Percentiles rank a stretch among this genome's conserved stretches.
Conservation (phyloP, 1,140 invertebrate species). For the Neomicropteryx cornuta region DNA sequence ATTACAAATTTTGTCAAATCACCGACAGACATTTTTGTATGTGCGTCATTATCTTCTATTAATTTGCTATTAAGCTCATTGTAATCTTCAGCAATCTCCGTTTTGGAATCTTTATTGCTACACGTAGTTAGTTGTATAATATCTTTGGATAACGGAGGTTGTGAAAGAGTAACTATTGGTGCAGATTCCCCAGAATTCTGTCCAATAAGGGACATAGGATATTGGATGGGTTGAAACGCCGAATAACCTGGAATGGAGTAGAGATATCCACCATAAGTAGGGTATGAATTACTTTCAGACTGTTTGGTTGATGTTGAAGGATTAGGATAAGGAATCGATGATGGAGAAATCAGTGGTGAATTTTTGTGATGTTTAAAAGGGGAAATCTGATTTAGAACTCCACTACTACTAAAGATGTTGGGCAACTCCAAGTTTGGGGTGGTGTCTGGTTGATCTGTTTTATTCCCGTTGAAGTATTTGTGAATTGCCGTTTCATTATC, state of each 20-base stretch:
- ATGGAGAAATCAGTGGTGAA: constrained; percentile 32
- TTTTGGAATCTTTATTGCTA: constrained; percentile 6
- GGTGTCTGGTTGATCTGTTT: too few relatives aligned
- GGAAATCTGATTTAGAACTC: neutral
- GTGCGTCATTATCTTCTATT: constrained; percentile 12
- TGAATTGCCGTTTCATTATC: too few relatives aligned
- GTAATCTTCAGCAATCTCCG: neutral
- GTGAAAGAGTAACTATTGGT: neutral
- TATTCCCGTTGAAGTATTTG: too few relatives aligned
- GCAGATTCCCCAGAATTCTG: constrained; percentile 17
- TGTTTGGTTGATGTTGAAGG: constrained; percentile 29
- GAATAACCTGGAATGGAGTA: constrained; percentile 33
- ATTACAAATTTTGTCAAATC: too few relatives aligned
- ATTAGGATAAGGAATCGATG: constrained; percentile 33
- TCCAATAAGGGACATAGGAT: too few relatives aligned
- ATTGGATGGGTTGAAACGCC: constrained; percentile 31
- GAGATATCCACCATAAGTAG: constrained; percentile 28
- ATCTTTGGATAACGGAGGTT: neutral
- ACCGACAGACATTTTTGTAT: too few relatives aligned
- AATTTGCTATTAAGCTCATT: constrained; percentile 5
- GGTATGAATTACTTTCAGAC: constrained; percentile 21
- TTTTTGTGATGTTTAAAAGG: constrained; percentile 9
- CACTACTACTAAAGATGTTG: too few relatives aligned
- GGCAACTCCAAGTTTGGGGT: too few relatives aligned
- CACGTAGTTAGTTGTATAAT: constrained; percentile 1